phyloP scores from a whole-genome alignment of 2,113 vertebrate species.

The Zosterops lateralis region DNA sequence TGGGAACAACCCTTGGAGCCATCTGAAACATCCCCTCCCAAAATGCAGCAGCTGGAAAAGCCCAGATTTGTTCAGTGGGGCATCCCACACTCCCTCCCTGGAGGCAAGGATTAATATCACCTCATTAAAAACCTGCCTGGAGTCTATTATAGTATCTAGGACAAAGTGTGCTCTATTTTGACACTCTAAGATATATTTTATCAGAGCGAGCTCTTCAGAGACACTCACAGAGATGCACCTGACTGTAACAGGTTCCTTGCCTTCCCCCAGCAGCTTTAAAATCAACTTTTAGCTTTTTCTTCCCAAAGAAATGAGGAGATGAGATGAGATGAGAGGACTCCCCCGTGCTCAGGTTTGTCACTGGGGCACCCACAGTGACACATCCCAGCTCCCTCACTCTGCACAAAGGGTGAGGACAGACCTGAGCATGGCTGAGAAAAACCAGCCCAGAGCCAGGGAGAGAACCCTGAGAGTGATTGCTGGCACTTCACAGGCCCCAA shows the following conservation, averaged over 20 bases:
- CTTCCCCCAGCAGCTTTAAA: background rate
- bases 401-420: background rate
- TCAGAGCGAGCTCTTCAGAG: conserved; percentile 33
- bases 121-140: conserved; percentile 13
- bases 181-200: conserved; percentile 31
- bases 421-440: background rate
- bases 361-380: background rate
- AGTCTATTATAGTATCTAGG: conserved; percentile 56
- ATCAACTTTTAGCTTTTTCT: background rate
- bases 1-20: background rate
- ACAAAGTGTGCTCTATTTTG: conserved; percentile 54
- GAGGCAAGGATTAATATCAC: background rate
- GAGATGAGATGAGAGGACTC: background rate
- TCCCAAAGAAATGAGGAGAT: too few relatives aligned
- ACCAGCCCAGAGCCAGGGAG: background rate
- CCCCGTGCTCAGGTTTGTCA: background rate
- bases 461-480: background rate
- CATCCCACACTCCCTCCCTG: background rate
- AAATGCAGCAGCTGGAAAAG: background rate
- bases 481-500: background rate
- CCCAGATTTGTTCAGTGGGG: background rate
- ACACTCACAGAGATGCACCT: background rate
- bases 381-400: background rate
- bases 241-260: background rate
- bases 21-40: background rate